phyloP scores from a whole-genome alignment of 2,888 invertebrate genomes.

The Sinodicranocentrus sp. region DNA sequence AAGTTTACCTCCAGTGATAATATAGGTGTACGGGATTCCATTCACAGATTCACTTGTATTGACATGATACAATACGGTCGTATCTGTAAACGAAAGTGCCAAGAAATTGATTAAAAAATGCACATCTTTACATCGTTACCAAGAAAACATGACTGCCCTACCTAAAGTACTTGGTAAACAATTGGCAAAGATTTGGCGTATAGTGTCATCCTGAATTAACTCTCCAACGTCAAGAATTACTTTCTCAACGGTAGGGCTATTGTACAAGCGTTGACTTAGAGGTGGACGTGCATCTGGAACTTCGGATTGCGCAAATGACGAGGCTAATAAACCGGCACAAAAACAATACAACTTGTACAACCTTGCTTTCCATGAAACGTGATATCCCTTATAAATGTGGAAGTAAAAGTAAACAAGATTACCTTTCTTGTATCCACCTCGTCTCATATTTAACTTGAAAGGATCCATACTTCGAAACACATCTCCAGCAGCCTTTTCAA shows the following conservation, averaged over 20 bases:
- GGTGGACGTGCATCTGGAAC: constrained; percentile 70
- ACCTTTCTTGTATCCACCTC: not conserved
- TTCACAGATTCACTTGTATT: constrained; percentile 19
- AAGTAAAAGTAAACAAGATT: no score
- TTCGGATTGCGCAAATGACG: constrained; percentile 37
- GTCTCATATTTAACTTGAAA: not conserved
- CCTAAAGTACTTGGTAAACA: constrained; percentile 74
- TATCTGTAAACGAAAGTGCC: no score
- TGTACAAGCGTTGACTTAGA: constrained; percentile 57
- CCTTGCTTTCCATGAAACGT: no score
- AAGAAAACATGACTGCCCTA: constrained; percentile 42
- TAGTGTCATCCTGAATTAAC: constrained; percentile 69
- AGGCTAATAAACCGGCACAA: constrained; percentile 15
- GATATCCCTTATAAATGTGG: no score
- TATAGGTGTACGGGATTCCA: constrained; percentile 71
- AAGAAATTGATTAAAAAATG: constrained; percentile 6
- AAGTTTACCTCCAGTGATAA: constrained; percentile 75
- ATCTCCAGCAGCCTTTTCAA: constrained; percentile 35
- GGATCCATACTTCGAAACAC: not conserved
- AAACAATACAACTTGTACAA: no score
- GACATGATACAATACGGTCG: constrained; percentile 65
- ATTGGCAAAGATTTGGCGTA: constrained; percentile 73
- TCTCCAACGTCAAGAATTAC: constrained; percentile 64
- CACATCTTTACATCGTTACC: constrained; percentile 29
- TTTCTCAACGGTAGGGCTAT: constrained; percentile 69